Evolutionary conservation across 2,888 invertebrate species (phyloP).

Genomic region (Scaptomyza polygonia): DNA sequence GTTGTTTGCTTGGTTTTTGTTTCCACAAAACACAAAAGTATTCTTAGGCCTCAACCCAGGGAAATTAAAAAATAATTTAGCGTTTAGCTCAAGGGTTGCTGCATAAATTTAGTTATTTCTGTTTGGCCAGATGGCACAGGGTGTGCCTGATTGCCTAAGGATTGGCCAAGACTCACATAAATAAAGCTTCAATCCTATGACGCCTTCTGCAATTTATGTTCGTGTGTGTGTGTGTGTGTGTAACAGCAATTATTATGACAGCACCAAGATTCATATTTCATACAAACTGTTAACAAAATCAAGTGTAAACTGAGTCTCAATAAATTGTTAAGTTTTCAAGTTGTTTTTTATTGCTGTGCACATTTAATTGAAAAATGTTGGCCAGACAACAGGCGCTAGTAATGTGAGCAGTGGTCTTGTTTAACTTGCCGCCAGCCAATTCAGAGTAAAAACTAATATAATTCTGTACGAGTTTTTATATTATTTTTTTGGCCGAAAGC

Average conservation of each 20-base stretch:
- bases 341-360: background rate
- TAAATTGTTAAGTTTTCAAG: constrained; percentile 36
- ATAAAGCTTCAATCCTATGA: constrained; percentile 46
- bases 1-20: constrained; percentile 27
- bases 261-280: constrained; percentile 45
- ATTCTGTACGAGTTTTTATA: constrained; percentile 14
- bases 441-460: constrained; percentile 49
- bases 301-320: constrained; percentile 35
- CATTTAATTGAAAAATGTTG: constrained; percentile 71
- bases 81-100: constrained; percentile 55
- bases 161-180: constrained; percentile 46
- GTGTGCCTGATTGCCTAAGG: constrained; percentile 65
- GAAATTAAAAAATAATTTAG: constrained; percentile 80
- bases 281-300: constrained; percentile 28
- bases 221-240: background rate
- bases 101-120: constrained; percentile 67
- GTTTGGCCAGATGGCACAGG: constrained; percentile 41
- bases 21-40: constrained; percentile 40
- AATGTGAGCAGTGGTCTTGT: constrained; percentile 39
- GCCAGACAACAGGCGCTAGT: constrained; percentile 52
- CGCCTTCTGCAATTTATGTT: constrained; percentile 43
- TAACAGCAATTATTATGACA: constrained; percentile 46
- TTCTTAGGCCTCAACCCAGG: constrained; percentile 49
- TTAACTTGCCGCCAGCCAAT: constrained; percentile 41
- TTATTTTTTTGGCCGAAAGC: constrained; percentile 28